Evolutionary conservation across 1,140 invertebrate species (phyloP), one percentile per base, ranked within the genome.

Genomic region (Watersipora subatra): DNA sequence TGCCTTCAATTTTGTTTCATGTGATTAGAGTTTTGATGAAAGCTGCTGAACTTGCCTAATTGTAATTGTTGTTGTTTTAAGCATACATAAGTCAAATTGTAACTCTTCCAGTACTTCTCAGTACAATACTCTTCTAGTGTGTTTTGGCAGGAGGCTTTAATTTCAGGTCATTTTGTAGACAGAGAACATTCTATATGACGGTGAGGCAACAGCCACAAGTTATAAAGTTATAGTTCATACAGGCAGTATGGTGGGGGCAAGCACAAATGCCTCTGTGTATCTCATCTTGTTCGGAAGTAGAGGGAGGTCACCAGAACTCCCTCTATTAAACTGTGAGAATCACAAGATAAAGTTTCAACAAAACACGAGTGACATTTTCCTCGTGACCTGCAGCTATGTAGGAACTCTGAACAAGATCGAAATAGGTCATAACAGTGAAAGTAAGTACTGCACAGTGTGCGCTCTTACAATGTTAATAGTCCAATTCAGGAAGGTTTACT

Each of bases 301-400:
- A 57, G 77, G 77, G 17, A 61, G 74, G 28, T 74, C 74, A 1
- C 71, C 73, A 57, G 73, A 75, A 63, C 64, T 76, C 20, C 57
- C 62, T 0, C 66, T 78, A 0, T 67, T 69, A 19, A 67, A 71
- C 22, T 78, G 75, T 26, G 71, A 73, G 64, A 68, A 66, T 56
- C 72, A 79, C 67, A 78, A 77, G 66, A 65, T 77, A 26, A 72
- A 70, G 28, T 79, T 79, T 68, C 75, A 77, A 66, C 76, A 74
- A 67, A 75, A 74, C 63, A 75, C 75, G 74, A 75, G 77, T 58
- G 77, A 78, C 61, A 57, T 73, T 15, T 78, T 78, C 68, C 65
- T 70, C 24, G 20, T 77, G 7, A 62, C 72, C 27, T 65, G 69
- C 29, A 70, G 70, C 64, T 71, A 74, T 73, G 71, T 78, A 67